These are phyloP conservation scores for Raillietiella orientalis DNA, from an alignment of 2,888 invertebrate species.

Conservation along the genomic window DNA sequence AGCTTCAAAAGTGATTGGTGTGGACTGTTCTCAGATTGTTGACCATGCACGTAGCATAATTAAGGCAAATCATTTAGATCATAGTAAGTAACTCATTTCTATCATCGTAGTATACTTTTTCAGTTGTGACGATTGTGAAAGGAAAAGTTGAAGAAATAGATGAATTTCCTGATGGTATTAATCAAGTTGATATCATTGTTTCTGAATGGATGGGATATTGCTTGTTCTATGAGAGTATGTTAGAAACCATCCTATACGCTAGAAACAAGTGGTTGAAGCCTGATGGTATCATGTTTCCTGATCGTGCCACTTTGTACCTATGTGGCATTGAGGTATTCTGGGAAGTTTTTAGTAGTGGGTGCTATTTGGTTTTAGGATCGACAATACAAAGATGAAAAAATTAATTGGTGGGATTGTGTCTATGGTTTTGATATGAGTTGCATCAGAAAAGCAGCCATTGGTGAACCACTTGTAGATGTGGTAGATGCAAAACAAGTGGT, in stretches of 20 bases:
- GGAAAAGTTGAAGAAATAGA: conserved; percentile 79
- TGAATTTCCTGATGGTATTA: conserved; percentile 44
- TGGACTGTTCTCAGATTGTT: conserved; percentile 95
- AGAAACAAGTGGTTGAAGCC: conserved; percentile 85
- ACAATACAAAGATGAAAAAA: conserved; percentile 99
- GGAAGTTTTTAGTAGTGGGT: not conserved
- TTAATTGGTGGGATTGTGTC: conserved; percentile 99
- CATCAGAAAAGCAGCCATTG: conserved; percentile 86
- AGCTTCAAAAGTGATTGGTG: conserved; percentile 72
- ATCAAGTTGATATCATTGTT: conserved; percentile 72
- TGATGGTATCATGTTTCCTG: conserved; percentile 74
- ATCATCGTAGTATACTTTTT: not conserved
- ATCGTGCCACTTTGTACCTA: conserved; percentile 67
- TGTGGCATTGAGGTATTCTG: conserved; percentile 22
- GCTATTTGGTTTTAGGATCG: conserved; percentile 50
- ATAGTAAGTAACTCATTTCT: conserved; percentile 10
- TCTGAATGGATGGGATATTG: conserved; percentile 56
- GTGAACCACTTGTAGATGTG: conserved; percentile 91
- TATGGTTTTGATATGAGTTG: conserved; percentile 99
- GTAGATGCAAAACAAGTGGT: conserved; percentile 96
- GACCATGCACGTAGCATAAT: conserved; percentile 88
- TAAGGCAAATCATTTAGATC: conserved; percentile 20
- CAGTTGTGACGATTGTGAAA: conserved; percentile 43
- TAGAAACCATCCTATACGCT: conserved; percentile 93
- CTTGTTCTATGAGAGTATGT: conserved; percentile 96